These are phyloP conservation scores for Macropodus opercularis DNA, from an alignment of 2,797 vertebrate species.

Conservation along the genomic window DNA sequence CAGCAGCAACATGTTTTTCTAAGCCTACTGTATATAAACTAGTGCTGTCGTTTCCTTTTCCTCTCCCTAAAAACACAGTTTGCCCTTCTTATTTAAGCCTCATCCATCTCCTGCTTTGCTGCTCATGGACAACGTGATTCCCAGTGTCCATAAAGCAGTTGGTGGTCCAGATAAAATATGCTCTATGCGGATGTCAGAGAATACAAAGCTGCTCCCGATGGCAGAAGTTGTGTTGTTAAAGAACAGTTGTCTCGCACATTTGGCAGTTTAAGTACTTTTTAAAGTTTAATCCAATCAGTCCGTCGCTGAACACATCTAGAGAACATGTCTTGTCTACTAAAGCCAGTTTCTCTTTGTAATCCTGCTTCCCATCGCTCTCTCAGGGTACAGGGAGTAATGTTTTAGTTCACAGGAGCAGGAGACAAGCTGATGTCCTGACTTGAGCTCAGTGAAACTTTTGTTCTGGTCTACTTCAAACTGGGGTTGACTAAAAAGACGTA, in stretches of 20 bases:
- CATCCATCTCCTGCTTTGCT: conserved; percentile 49
- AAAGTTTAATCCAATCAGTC: conserved; percentile 30
- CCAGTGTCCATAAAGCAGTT: not conserved
- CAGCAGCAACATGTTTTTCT: conserved; percentile 8
- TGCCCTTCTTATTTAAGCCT: conserved; percentile 53
- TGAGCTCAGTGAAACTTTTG: conserved; percentile 31
- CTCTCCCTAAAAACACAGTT: conserved; percentile 45
- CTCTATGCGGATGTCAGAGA: conserved; percentile 28
- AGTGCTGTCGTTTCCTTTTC: conserved; percentile 32
- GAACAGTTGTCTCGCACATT: conserved; percentile 6
- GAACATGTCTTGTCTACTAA: conserved; percentile 46
- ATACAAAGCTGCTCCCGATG: conserved; percentile 16
- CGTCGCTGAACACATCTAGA: conserved; percentile 25
- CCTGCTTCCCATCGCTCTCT: conserved; percentile 33
- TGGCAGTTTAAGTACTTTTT: conserved; percentile 35
- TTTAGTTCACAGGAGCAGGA: conserved; percentile 32
- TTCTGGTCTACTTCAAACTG: conserved; percentile 9
- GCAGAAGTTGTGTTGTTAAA: conserved; percentile 9
- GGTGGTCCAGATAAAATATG: conserved; percentile 8
- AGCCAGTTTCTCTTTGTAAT: conserved; percentile 31
- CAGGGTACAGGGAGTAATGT: conserved; percentile 21
- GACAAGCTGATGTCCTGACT: conserved; percentile 39
- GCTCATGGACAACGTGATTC: too few relatives aligned
- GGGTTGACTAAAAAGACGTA: conserved; percentile 4
- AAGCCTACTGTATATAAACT: conserved; percentile 2